Evolutionary conservation across 2,797 vertebrate species (phyloP).

Genomic region (Falco concolor): DNA sequence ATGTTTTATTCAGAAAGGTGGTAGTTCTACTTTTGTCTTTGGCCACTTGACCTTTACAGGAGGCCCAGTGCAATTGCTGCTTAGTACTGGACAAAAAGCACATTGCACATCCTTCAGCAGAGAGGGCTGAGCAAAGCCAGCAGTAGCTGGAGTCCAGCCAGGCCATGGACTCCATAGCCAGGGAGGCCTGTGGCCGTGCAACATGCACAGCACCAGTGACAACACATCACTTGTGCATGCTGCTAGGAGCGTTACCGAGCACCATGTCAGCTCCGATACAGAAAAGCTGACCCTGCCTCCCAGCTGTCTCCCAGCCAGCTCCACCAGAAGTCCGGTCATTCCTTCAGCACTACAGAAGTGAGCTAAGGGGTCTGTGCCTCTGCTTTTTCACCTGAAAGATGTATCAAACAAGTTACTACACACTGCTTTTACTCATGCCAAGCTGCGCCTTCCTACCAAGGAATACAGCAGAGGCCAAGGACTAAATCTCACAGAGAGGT

Average conservation of each 20-base stretch:
- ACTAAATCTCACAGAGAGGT: not conserved
- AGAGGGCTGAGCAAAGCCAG: not conserved
- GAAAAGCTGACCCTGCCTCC: not conserved
- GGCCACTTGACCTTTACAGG: not conserved
- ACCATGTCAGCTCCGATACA: accelerated
- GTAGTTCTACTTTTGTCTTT: not conserved
- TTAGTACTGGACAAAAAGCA: not conserved
- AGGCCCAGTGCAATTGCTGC: accelerated
- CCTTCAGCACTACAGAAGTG: accelerated
- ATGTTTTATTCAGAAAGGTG: not conserved
- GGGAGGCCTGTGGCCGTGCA: not conserved
- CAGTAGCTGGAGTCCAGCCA: not conserved
- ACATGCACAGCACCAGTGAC: not conserved
- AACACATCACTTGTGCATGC: accelerated
- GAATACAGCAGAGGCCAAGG: not conserved
- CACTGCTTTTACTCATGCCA: not conserved
- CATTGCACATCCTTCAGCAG: not conserved
- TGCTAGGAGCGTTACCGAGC: not conserved
- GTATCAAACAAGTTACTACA: not conserved
- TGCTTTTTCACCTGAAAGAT: not conserved
- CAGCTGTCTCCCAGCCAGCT: not conserved
- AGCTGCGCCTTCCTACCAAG: not conserved
- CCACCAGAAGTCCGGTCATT: not conserved
- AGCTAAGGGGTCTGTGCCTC: not conserved
- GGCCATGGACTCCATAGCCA: not conserved